phyloP scores from a whole-genome alignment of 2,113 vertebrate genomes.

The Heptranchias perlo region DNA sequence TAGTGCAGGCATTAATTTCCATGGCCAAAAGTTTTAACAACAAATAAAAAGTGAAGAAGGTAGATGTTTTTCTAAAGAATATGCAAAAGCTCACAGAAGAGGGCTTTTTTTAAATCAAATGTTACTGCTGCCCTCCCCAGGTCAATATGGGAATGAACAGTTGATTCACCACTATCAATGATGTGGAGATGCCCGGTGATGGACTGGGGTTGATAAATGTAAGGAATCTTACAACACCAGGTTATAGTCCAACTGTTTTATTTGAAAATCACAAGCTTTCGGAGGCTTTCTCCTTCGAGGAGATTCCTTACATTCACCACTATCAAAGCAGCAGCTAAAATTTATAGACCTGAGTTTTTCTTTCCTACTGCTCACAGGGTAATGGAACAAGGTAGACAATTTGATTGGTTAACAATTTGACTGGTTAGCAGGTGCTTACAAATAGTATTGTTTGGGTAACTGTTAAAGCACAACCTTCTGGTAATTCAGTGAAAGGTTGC shows the following conservation, averaged over 20 bases:
- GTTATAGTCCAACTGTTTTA: too few species aligned
- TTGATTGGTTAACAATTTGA: not conserved
- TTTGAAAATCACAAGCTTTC: too few species aligned
- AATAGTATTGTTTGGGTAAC: not conserved
- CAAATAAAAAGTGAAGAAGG: not conserved
- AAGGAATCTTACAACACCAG: too few species aligned
- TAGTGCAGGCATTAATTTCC: not conserved
- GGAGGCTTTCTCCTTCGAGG: too few species aligned
- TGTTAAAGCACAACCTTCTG: not conserved
- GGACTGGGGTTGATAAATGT: too few species aligned
- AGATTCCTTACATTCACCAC: too few species aligned
- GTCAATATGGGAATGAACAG: not conserved
- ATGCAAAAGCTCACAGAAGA: not conserved
- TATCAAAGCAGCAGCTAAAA: not conserved
- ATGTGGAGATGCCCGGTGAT: too few species aligned
- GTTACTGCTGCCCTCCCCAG: conserved; percentile 1
- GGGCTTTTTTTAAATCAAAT: not conserved
- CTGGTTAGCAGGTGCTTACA: not conserved
- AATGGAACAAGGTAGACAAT: not conserved
- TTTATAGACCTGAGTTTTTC: not conserved
- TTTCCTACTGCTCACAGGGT: not conserved
- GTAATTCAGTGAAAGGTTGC: not conserved
- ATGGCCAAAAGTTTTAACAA: not conserved
- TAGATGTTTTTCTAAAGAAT: not conserved
- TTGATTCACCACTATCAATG: too few species aligned